A percentile compares a stretch with the other conserved stretches of the same genome.
Conservation (phyloP, 2,113 vertebrate species). For the Nicator chloris region DNA sequence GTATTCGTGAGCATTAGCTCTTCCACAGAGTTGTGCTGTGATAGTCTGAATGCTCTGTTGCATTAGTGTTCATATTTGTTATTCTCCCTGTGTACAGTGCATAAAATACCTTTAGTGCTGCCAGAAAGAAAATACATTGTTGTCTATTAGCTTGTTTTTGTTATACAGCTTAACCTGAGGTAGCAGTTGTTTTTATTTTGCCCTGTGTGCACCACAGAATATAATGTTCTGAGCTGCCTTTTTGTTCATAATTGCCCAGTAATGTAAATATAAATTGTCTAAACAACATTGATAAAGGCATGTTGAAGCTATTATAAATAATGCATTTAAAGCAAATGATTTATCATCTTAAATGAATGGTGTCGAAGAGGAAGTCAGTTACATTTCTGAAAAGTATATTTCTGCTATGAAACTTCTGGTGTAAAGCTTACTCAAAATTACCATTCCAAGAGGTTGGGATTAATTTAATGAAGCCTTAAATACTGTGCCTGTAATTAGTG, state of each 20-base stretch:
- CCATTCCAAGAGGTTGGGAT: background rate
- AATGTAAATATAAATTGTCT: background rate
- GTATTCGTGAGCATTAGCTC: accelerated
- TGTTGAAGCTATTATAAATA: slow-evolving; percentile 7
- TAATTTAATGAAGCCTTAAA: background rate
- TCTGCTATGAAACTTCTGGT: background rate
- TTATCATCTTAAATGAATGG: background rate
- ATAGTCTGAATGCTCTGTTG: background rate
- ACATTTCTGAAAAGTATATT: background rate
- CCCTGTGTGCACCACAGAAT: background rate
- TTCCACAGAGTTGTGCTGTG: background rate
- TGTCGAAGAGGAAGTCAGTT: background rate
- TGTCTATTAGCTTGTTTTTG: background rate
- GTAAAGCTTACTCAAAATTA: background rate
- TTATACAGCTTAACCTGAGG: background rate
- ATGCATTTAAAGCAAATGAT: slow-evolving; percentile 19
- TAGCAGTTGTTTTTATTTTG: background rate
- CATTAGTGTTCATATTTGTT: background rate
- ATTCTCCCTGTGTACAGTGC: background rate
- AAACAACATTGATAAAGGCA: slow-evolving; percentile 1
- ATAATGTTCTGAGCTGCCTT: background rate
- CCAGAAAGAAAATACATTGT: background rate
- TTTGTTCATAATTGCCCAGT: background rate
- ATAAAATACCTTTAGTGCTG: background rate
- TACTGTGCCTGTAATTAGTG: background rate